Evolutionary conservation across 1,140 invertebrate species (phyloP), one percentile per base, ranked within the genome.

Genomic region (Heliothis subflexa): DNA sequence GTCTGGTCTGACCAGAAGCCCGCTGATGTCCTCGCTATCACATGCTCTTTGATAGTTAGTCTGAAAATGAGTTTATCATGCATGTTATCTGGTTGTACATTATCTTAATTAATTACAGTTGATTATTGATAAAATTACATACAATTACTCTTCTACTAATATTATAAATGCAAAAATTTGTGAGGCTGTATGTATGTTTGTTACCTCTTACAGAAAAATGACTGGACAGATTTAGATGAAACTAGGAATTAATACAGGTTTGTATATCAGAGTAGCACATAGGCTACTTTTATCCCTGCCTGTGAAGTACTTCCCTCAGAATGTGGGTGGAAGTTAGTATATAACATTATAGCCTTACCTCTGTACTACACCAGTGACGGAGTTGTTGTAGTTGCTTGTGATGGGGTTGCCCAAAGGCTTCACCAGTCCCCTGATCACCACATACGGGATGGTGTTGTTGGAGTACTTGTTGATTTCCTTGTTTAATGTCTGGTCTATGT

Each of bases 1-100:
- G 97, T 96, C 84, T 97, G 96, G 79, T 97, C 97, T 13, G 96
- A 96, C 97, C 97, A 98, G 89, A 97, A 97, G 10, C 97, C 97
- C 55, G 96, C 96, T 14, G 97, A 96, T 52, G 96, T 96, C 88
- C 97, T 95, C 33, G 97, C 96, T 66, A 97, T 95, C 2, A 97
- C 95, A 95, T 97, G 97, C 92, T 98, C 97, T 89, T 97, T 97
- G 78, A 97, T 96, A 83, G 95, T 96, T 76, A 97, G 91, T 83
- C 92, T 94, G 68, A 16, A 85, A 87, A 25, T 40, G 5, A 14
- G 12, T 25, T 28, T 45, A 13, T 16, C 16, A 47, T 1, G 47
- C 16, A 0, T 40, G 3, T 18, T 21, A 16, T 59, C 2, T 18
- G 16, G 3, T 5, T 14, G 16, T n/a, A 10, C 28, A 40, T 40